These are phyloP conservation scores for Ochropleura leucogaster DNA, from an alignment of 2,888 invertebrate species.

Conservation along the genomic window DNA sequence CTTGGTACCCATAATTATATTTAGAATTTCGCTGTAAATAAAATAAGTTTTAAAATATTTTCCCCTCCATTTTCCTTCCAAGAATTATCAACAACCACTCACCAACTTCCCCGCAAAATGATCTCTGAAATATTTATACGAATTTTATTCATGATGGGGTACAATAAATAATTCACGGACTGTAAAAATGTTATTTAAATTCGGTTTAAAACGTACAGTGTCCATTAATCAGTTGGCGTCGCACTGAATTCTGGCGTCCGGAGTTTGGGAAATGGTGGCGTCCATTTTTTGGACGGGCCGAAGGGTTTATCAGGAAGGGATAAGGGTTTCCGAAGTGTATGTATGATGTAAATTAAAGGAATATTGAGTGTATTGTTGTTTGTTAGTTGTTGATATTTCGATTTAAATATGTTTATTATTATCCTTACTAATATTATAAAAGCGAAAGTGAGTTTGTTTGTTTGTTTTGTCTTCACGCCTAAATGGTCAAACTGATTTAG, in stretches of 20 bases:
- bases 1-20: too few species aligned
- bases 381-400: not conserved
- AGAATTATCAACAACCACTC: conserved; percentile 31
- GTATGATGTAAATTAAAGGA: conserved; percentile 34
- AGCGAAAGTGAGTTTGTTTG: too few species aligned
- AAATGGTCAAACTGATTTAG: too few species aligned
- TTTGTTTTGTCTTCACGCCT: too few species aligned
- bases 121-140: conserved; percentile 65
- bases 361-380: conserved; percentile 14
- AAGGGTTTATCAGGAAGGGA: conserved; percentile 31
- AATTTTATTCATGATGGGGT: conserved; percentile 67
- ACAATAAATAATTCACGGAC: conserved; percentile 76
- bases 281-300: conserved; percentile 45
- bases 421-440: too few species aligned
- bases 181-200: conserved; percentile 78
- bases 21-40: not conserved
- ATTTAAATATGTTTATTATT: too few species aligned
- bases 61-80: conserved; percentile 6
- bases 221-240: conserved; percentile 72
- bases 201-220: conserved; percentile 70
- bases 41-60: conserved; percentile 6
- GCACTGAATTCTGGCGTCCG: conserved; percentile 53
- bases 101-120: conserved; percentile 34
- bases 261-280: conserved; percentile 35
- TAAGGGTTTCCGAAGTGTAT: conserved; percentile 25